Evolutionary conservation across 2,797 vertebrate species (phyloP).

Genomic region (Sciurus carolinensis): DNA sequence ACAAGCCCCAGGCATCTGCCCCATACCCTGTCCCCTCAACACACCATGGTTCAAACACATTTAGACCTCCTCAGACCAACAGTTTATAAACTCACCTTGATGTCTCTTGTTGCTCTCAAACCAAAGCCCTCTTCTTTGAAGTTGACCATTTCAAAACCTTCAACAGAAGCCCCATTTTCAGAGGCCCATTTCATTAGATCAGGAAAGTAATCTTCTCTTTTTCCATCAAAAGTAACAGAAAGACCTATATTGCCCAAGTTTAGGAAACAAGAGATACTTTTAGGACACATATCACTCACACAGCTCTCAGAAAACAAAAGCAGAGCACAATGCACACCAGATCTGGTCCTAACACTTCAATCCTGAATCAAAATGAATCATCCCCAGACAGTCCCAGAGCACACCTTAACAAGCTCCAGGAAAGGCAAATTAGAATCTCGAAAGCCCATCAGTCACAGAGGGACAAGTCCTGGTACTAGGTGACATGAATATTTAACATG

Average conservation of each 20-base stretch:
- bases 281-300: slow-evolving; percentile 64
- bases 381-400: neutral
- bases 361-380: neutral
- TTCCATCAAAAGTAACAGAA: slow-evolving; percentile 95
- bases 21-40: neutral
- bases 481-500: rapidly evolving
- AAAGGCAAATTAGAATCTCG: neutral
- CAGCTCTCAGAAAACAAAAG: slow-evolving; percentile 30
- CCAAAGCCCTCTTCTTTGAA: slow-evolving; percentile 97
- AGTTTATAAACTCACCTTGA: slow-evolving; percentile 93
- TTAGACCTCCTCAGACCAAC: slow-evolving; percentile 50
- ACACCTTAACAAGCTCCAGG: neutral
- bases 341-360: neutral
- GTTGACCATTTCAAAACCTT: slow-evolving; percentile 94
- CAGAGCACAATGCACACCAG: neutral
- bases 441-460: neutral
- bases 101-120: slow-evolving; percentile 95
- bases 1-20: neutral
- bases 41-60: neutral
- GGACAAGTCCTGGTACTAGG: neutral
- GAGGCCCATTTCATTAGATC: slow-evolving; percentile 96
- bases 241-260: slow-evolving; percentile 90
- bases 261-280: slow-evolving; percentile 82
- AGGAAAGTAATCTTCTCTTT: slow-evolving; percentile 95
- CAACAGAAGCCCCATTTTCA: slow-evolving; percentile 94